Percentiles rank a stretch among this genome's conserved stretches.
phyloP scores from a whole-genome alignment of 2,113 vertebrate genomes.

The Lethenteron camtschaticum region DNA sequence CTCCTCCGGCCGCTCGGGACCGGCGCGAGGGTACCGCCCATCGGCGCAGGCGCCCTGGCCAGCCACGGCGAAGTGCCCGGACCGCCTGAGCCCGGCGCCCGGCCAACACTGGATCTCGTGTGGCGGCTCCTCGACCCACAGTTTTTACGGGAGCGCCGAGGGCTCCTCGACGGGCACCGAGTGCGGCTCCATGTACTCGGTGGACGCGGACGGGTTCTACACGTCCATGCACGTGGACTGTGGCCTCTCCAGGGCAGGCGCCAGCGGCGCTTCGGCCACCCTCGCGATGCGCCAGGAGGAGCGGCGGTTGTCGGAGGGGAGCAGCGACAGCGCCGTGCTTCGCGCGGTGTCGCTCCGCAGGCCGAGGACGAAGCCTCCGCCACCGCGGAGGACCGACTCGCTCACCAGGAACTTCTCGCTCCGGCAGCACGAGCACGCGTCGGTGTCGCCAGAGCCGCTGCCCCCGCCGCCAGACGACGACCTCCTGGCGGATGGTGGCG shows the following conservation, averaged over 20 bases:
- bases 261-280: slow-evolving; percentile 29
- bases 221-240: slow-evolving; percentile 38
- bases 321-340: background rate
- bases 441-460: too few species aligned
- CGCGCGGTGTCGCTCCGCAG: slow-evolving; percentile 80
- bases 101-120: too few species aligned
- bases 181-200: slow-evolving; percentile 72
- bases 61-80: too few species aligned
- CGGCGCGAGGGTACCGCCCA: too few species aligned
- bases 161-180: slow-evolving; percentile 18
- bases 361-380: slow-evolving; percentile 56
- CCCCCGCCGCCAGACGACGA: too few species aligned
- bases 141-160: background rate
- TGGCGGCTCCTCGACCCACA: background rate
- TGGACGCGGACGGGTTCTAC: slow-evolving; percentile 66
- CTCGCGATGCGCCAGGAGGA: background rate
- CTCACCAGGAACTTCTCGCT: slow-evolving; percentile 29
- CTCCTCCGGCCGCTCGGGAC: too few species aligned
- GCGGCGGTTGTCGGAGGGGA: background rate
- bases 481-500: too few species aligned
- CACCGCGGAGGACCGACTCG: slow-evolving; percentile 71
- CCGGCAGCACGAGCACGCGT: too few species aligned
- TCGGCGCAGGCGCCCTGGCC: too few species aligned
- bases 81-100: too few species aligned
- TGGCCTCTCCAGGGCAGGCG: slow-evolving; percentile 20